Conservation (phyloP, 2,888 invertebrate species). For the Epicampocera succincta region DNA sequence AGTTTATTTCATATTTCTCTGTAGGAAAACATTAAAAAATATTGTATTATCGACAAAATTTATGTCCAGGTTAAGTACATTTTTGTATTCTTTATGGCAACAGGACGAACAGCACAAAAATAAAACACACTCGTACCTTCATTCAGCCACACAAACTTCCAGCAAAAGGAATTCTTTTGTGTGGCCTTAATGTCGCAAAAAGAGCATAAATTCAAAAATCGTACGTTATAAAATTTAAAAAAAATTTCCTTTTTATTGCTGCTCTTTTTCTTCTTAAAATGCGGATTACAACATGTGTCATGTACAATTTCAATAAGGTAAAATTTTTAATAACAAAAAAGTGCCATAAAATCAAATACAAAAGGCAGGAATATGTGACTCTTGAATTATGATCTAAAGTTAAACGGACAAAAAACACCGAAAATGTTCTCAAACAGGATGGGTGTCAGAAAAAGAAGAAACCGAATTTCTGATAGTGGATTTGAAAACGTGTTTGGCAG, state of each 20-base stretch:
- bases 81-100: constrained; percentile 56
- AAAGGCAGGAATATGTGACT: constrained; percentile 57
- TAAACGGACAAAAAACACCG: constrained; percentile 20
- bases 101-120: constrained; percentile 29
- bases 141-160: background rate
- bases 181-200: constrained; percentile 25
- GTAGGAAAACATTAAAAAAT: constrained; percentile 65
- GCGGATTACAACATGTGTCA: constrained; percentile 66
- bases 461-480: too few relatives aligned
- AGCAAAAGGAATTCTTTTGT: constrained; percentile 51
- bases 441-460: constrained; percentile 34
- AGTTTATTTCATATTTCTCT: constrained; percentile 41
- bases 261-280: constrained; percentile 4
- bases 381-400: constrained; percentile 60
- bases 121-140: background rate
- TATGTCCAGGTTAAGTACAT: constrained; percentile 66
- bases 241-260: constrained; percentile 13
- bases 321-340: constrained; percentile 34
- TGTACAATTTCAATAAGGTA: constrained; percentile 68
- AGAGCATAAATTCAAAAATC: constrained; percentile 46
- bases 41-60: constrained; percentile 66
- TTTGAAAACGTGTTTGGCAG: too few relatives aligned
- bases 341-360: constrained; percentile 25
- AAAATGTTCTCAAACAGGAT: constrained; percentile 55
- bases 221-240: constrained; percentile 35